These are phyloP conservation scores for Cryptus viduatorius DNA, from an alignment of 2,888 invertebrate genomes.

Conservation along the genomic window DNA sequence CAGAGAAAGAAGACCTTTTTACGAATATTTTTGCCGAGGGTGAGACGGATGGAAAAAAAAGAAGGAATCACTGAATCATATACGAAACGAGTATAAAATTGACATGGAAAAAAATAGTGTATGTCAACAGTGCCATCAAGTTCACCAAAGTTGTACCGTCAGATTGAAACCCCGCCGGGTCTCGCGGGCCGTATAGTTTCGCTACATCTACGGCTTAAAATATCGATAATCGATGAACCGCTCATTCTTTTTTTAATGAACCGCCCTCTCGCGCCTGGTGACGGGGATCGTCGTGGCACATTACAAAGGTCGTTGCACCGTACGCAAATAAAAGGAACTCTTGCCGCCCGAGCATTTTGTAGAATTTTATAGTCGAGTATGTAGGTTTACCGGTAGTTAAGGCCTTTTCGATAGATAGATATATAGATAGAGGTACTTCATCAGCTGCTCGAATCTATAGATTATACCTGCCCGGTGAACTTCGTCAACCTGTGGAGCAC, in stretches of 20 bases:
- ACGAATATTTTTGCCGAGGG: background rate
- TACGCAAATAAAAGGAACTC: slow-evolving; percentile 25
- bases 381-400: slow-evolving; percentile 25
- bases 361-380: background rate
- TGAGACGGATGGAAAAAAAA: background rate
- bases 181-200: background rate
- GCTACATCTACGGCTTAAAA: slow-evolving; percentile 1
- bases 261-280: background rate
- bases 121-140: slow-evolving; percentile 28
- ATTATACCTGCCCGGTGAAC: slow-evolving; percentile 43
- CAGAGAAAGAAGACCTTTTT: background rate
- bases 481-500: slow-evolving; percentile 68
- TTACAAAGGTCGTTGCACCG: slow-evolving; percentile 55
- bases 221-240: slow-evolving; percentile 45
- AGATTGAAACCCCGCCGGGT: background rate
- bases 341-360: slow-evolving; percentile 17
- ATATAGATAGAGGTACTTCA: slow-evolving; percentile 61
- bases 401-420: slow-evolving; percentile 61
- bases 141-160: slow-evolving; percentile 18
- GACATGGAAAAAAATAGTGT: slow-evolving; percentile 27
- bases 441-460: slow-evolving; percentile 51
- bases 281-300: slow-evolving; percentile 19
- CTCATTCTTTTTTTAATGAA: background rate
- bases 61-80: background rate
- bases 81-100: slow-evolving; percentile 28